Evolutionary conservation across 2,113 vertebrate species (phyloP), one percentile per base, ranked within the genome.

Genomic region (Gorsachius goisagi): DNA sequence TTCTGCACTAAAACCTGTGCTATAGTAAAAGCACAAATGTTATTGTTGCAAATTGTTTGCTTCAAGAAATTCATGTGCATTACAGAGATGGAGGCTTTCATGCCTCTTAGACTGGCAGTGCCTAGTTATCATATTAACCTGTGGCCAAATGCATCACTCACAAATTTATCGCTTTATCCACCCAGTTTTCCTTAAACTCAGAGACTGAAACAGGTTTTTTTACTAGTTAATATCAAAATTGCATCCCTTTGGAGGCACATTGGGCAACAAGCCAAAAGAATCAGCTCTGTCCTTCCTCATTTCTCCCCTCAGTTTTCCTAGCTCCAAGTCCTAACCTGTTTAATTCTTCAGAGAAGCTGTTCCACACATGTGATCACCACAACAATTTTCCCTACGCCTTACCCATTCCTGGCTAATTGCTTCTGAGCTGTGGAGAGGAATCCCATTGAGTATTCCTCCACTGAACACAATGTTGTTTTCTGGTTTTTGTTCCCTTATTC

Each of bases 311-410:
- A 55, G 23, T 47, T 85, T 56, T 49, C 71, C 66, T 22, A 50
- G 47, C 66, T 44, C 6, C 9, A 52, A n/a, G 20, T 21, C 53
- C 32, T 44, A 17, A 53, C 14, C 11, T 33, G 27, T 53, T 44
- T 33, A 63, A 67, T 35, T 82, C 37, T 63, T 47, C 53, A 47
- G 44, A 47, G 55, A 60, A 62, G 50, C 19, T 41, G 16, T 35
- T 56, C 39, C 15, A 1, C 7, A 5, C 0, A 4, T 1, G 1
- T 28, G 12, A 44, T 39, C 37, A 23, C 9, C 45, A 44, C 33
- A 24, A 9, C 1, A 4, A 4, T 78, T 50, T 52, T 35, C 21
- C 24, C 13, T 39, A 3, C 5, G 35, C 13, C 26, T 15, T 15
- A 12, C 26, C 22, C 5, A 6, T 8, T 58, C 55, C 63, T 94